Percentiles rank a stretch among this genome's conserved stretches.
phyloP scores from a whole-genome alignment of 2,888 invertebrate genomes.

The Syrista parreyssii region DNA sequence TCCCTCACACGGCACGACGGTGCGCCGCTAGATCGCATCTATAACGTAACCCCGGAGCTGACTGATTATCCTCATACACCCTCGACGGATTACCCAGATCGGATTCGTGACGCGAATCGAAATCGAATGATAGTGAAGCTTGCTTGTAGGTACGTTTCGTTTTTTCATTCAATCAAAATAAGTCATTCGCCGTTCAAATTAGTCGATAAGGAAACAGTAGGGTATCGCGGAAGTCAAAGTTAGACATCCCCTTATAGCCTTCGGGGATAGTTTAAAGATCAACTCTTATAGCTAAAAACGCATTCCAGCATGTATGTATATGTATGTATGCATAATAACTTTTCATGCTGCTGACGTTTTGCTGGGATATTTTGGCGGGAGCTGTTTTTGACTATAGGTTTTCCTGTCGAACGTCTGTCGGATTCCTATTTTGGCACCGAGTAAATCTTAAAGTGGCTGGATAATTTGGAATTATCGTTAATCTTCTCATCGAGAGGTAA shows the following conservation, averaged over 20 bases:
- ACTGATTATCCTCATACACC: slow-evolving; percentile 56
- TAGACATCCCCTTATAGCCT: not conserved
- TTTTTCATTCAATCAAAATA: not conserved
- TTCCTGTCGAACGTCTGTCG: no score
- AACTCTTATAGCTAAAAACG: no score
- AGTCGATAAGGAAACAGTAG: not conserved
- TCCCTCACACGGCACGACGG: slow-evolving; percentile 44
- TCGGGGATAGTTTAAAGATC: not conserved
- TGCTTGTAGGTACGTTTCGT: not conserved
- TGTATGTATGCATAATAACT: no score
- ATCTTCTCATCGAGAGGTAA: slow-evolving; percentile 36
- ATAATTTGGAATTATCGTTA: slow-evolving; percentile 50
- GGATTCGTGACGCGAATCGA: slow-evolving; percentile 50
- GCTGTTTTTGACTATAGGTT: no score
- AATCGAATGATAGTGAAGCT: not conserved
- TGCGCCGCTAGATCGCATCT: slow-evolving; percentile 6
- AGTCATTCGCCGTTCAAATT: not conserved
- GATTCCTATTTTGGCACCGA: not conserved
- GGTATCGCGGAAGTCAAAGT: not conserved
- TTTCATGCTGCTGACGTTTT: no score
- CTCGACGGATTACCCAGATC: slow-evolving; percentile 49
- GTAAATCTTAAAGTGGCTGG: slow-evolving; percentile 8
- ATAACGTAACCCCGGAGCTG: slow-evolving; percentile 31
- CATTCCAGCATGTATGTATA: no score
- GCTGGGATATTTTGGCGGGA: no score